Evolutionary conservation across 1,140 invertebrate species (phyloP), one percentile per base, ranked within the genome.

Genomic region (Drosophila bipectinata): DNA sequence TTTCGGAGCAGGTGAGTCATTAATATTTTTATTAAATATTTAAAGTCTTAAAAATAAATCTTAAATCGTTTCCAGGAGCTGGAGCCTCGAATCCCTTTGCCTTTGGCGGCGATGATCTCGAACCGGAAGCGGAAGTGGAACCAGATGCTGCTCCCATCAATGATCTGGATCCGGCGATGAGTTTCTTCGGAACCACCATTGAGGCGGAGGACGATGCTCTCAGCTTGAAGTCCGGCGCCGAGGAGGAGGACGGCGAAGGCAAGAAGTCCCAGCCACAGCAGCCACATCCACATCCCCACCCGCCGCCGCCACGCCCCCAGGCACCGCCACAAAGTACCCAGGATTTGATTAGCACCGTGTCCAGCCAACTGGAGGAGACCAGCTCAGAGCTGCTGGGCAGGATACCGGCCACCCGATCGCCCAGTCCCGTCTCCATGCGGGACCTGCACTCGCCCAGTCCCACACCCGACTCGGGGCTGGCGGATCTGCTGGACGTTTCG

Each of bases 291-390:
- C 93, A 94, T n/a, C 92, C 93, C 15, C 92, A 93, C 37, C 66
- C 49, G 64, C 93, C 93, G 5, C 93, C 94, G 24, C 93, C 93
- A 14, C 92, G 93, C 32, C 93, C 94, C 14, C 94, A 94, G 12
- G 63, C 60, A 30, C 93, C 94, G 3, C 94, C 95, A 45, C 94
- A 95, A 51, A 93, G 93, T 51, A 97, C 97, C 0, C 96, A 97
- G 93, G 96, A 97, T 85, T 92, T 98, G 2, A 95, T 98, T 24
- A 93, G 96, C 49, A 96, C 95, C 10, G 96, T 98, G 0, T 97
- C 97, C 21, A 97, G 96, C 4, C 96, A 96, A 45, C 95, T 98
- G 95, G 96, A 98, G 88, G 96, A 97, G 26, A 96, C 96, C 0
- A 97, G 96, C 57, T 96, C 96, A 15, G 95, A 97, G 90, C 92